These are phyloP conservation scores for Chrysolophus pictus DNA, from an alignment of 2,797 vertebrate genomes.

Conservation along the genomic window DNA sequence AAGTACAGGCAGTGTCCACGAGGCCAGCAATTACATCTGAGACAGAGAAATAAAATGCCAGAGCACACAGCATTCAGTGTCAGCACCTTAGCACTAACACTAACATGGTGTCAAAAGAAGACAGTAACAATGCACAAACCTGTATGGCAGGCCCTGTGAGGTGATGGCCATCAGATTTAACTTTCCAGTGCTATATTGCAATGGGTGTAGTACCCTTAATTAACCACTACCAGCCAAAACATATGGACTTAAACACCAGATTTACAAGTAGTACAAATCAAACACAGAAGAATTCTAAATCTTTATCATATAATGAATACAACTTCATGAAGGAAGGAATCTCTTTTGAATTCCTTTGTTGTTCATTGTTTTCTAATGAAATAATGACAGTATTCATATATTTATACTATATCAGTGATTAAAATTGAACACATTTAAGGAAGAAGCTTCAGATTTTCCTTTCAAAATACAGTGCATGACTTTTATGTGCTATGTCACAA, in stretches of 20 bases:
- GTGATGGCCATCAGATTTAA: neutral
- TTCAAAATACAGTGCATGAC: neutral
- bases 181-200: neutral
- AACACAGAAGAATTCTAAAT: neutral
- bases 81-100: neutral
- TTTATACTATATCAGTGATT: neutral
- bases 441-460: neutral
- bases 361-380: neutral
- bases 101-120: neutral
- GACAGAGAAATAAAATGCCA: neutral
- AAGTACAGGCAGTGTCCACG: fast-evolving
- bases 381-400: neutral
- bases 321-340: neutral
- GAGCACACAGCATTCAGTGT: neutral
- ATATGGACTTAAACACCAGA: neutral
- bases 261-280: neutral
- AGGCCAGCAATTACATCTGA: neutral
- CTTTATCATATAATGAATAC: neutral
- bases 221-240: neutral
- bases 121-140: neutral
- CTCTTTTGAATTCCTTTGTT: neutral
- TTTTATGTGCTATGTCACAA: neutral
- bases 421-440: neutral
- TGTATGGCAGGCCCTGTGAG: neutral
- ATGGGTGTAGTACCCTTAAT: neutral